Evolutionary conservation across 2,797 vertebrate species (phyloP).

Genomic region (Rhynchotus rufescens): DNA sequence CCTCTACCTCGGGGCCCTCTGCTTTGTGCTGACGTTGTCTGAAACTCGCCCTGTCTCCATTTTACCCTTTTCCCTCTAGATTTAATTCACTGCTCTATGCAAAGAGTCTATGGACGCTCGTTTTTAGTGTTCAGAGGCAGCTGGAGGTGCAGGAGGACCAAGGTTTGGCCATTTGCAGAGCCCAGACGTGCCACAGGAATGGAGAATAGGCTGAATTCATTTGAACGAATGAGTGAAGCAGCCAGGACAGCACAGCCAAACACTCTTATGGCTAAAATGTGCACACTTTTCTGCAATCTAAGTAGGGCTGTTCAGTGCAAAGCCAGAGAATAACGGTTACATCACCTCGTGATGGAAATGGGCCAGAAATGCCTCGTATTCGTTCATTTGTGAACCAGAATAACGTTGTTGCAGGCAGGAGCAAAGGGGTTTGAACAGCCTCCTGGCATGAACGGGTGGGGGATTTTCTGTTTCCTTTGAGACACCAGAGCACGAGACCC

Average conservation of each 20-base stretch:
- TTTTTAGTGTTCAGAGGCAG: neutral
- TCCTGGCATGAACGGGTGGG: neutral
- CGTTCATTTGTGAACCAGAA: neutral
- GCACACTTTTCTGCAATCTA: neutral
- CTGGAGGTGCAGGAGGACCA: neutral
- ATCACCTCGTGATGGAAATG: neutral
- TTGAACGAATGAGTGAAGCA: neutral
- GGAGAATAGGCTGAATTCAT: neutral
- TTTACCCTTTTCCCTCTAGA: neutral
- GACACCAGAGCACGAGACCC: neutral
- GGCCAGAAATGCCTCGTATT: neutral
- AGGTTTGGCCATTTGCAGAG: neutral
- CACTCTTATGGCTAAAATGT: neutral
- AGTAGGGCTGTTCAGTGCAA: neutral
- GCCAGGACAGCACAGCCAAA: neutral
- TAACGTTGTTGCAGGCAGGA: neutral
- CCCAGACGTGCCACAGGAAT: neutral
- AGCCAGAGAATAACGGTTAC: neutral
- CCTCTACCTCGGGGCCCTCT: constrained; percentile 28
- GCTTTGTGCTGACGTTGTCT: constrained; percentile 2
- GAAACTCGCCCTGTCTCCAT: neutral
- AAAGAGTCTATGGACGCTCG: neutral
- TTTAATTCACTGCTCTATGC: neutral
- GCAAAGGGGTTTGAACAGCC: neutral
- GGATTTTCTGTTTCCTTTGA: neutral